Conservation (phyloP, 2,797 vertebrate species). For the Oreochromis grahami region DNA sequence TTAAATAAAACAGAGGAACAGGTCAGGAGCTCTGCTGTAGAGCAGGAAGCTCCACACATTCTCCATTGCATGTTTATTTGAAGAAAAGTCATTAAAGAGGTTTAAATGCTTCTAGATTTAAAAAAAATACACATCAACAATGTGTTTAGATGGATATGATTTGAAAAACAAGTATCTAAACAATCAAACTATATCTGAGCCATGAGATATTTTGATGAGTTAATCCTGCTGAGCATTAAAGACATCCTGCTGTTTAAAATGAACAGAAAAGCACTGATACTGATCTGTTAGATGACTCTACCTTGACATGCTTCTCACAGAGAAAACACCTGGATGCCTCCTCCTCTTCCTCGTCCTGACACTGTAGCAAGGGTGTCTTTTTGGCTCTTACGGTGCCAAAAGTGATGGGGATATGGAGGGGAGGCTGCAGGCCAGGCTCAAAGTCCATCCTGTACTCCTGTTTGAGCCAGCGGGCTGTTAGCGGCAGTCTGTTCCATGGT, state of each 20-base stretch:
- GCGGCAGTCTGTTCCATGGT: conserved; percentile 85
- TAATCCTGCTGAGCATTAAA: background rate
- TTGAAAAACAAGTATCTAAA: background rate
- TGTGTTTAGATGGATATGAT: fast-evolving
- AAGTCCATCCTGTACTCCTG: conserved; percentile 83
- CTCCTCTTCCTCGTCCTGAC: background rate
- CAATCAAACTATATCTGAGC: background rate
- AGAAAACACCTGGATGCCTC: conserved; percentile 51
- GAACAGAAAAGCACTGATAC: background rate
- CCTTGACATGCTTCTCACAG: conserved; percentile 62
- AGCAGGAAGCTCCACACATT: background rate
- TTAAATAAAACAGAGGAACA: fast-evolving
- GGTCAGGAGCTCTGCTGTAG: background rate
- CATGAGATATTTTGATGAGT: background rate
- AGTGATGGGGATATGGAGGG: conserved; percentile 81
- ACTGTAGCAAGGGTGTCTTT: conserved; percentile 26
- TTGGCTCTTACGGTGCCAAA: conserved; percentile 76
- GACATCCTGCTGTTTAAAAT: background rate
- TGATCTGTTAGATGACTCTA: conserved; percentile 10
- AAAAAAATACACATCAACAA: background rate
- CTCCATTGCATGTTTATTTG: background rate
- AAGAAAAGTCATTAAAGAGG: background rate
- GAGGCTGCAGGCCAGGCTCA: conserved; percentile 77
- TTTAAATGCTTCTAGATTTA: background rate
- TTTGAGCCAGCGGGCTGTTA: conserved; percentile 85